Evolutionary conservation across 2,797 vertebrate species (phyloP).

Genomic region (Meda fulgida): DNA sequence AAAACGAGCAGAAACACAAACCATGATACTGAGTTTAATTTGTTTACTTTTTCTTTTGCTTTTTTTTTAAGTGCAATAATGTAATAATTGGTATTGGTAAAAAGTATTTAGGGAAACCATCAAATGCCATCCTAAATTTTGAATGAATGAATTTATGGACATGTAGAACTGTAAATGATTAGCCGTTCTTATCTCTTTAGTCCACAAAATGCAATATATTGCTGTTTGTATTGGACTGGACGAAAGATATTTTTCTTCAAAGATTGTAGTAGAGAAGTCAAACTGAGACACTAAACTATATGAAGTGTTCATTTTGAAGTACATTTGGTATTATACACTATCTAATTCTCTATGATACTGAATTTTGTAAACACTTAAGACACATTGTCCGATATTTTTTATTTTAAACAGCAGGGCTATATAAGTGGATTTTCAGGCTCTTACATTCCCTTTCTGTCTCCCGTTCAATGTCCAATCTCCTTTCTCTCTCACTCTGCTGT

Average conservation of each 20-base stretch:
- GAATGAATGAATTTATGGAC: conserved; percentile 28
- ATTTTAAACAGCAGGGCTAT: conserved; percentile 56
- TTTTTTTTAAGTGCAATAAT: conserved; percentile 59
- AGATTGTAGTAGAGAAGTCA: conserved; percentile 34
- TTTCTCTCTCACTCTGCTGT: conserved; percentile 53
- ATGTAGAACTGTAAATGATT: conserved; percentile 44
- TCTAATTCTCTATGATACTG: conserved; percentile 51
- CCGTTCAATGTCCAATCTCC: conserved; percentile 66
- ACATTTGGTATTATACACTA: conserved; percentile 53
- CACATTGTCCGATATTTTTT: conserved; percentile 44
- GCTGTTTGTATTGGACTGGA: conserved; percentile 9
- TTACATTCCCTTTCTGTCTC: conserved; percentile 64
- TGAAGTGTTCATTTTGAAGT: conserved; percentile 47
- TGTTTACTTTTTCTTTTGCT: not conserved
- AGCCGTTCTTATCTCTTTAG: conserved; percentile 35
- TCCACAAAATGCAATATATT: conserved; percentile 38
- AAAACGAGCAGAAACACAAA: conserved; percentile 47
- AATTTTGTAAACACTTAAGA: conserved; percentile 56
- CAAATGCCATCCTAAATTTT: conserved; percentile 14
- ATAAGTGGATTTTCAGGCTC: conserved; percentile 46
- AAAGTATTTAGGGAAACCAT: conserved; percentile 1
- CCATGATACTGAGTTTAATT: not conserved
- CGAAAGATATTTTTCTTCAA: conserved; percentile 1
- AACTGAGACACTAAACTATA: conserved; percentile 35
- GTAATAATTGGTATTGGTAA: conserved; percentile 40